Conservation (phyloP, 1,140 invertebrate species). For the Bemisia tabaci region DNA sequence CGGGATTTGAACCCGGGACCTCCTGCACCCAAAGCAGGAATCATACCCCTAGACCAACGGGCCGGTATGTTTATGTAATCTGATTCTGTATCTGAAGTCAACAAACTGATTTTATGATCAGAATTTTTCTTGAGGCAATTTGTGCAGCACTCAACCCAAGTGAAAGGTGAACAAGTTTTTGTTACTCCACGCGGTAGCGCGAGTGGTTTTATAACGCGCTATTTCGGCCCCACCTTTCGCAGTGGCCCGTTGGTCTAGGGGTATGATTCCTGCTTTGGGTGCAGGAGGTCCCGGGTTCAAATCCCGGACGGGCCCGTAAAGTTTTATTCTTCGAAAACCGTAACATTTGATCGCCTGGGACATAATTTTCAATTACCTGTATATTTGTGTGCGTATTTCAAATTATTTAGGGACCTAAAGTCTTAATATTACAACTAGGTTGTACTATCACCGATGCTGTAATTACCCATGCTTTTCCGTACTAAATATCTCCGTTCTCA, state of each 20-base stretch:
- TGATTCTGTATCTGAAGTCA: too few species aligned
- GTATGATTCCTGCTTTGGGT: conserved; percentile 49
- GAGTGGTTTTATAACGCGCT: neutral
- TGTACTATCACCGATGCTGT: too few species aligned
- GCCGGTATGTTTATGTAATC: conserved; percentile 32
- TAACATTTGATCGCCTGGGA: too few species aligned
- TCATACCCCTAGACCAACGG: conserved; percentile 52
- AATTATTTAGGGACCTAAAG: too few species aligned
- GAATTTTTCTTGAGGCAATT: too few species aligned
- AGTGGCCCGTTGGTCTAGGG: conserved; percentile 50
- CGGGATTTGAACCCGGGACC: conserved; percentile 56
- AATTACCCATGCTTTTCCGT: too few species aligned
- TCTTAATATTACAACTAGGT: too few species aligned
- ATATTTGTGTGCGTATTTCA: too few species aligned
- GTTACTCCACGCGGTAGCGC: neutral
- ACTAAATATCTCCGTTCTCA: too few species aligned
- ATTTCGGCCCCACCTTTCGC: neutral
- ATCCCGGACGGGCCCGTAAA: conserved; percentile 43
- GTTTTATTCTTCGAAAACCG: conserved; percentile 25
- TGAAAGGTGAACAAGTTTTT: neutral
- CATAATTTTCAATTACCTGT: too few species aligned
- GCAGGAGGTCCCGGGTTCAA: conserved; percentile 56
- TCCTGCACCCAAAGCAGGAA: conserved; percentile 50
- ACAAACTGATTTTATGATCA: too few species aligned
- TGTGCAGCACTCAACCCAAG: too few species aligned